Base-by-base conservation (phyloP, 2,113 vertebrate genomes). In the Prietella phreatophila region DNA sequence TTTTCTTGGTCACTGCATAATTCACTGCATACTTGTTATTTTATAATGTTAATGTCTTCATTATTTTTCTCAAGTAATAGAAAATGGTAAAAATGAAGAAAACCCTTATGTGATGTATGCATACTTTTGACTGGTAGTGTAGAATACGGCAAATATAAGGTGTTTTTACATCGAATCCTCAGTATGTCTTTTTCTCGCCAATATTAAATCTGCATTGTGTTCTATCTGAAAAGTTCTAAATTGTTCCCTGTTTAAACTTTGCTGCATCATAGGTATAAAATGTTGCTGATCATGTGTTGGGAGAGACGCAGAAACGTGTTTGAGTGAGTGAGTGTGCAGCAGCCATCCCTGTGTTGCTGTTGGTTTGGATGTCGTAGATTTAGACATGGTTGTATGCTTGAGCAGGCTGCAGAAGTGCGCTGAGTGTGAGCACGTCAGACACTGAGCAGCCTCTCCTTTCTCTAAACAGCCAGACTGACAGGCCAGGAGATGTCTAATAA, bases 401-500 rank as follows among this genome's bases (percentile, higher is more conserved):
- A 87, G 82, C 69, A 88, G 82, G 22, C 69, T 84, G 58, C 55
- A 76, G 56, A 87, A 75, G 39, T 78, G 15, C 42, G 25, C 69
- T 78, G 81, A 84, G 36, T 36, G 30, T 83, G 71, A 88, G 42
- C 82, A 78, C 30, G 58, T 50, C 67, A 84, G 56, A 67, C 55
- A 8, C 60, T 78, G 81, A 78, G 71, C 42, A 75, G 39, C 65
- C n/a, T 84, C 58, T 88, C 73, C 84, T 84, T 86, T 88, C 89
- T 90, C 87, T 89, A 89, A 91, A 90, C 85, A 85, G 87, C 88
- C 82, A 89, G 92, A 93, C 92, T 92, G 92, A 94, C 93, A 92
- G 90, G 91, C 83, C 90, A 93, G 92, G 93, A 92, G 93, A 93
- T 78, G 91, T 91, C 91, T 91, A 92, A 92, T 92, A 93, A 93